Evolutionary conservation across 2,888 invertebrate species (phyloP), one percentile per base, ranked within the genome.

Genomic region (Byasa hedistus): DNA sequence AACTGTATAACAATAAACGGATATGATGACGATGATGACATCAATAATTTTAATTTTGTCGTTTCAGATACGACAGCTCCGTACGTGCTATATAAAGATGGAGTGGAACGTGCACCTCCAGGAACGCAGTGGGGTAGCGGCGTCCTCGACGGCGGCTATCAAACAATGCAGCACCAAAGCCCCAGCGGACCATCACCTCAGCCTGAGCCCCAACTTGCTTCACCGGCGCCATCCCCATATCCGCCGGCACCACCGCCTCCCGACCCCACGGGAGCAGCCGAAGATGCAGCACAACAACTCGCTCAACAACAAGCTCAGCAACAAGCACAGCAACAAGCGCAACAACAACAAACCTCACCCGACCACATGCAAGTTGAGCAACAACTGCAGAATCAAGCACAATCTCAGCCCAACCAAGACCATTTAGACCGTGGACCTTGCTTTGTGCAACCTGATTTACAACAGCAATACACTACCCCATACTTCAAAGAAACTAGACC

Each of bases 1-100:
- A n/a, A n/a, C n/a, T n/a, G n/a, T n/a, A n/a, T n/a, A n/a, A n/a
- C n/a, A n/a, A n/a, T n/a, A n/a, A n/a, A n/a, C n/a, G n/a, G n/a
- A n/a, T n/a, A n/a, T n/a, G n/a, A n/a, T n/a, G n/a, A n/a, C n/a
- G n/a, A n/a, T n/a, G n/a, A n/a, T n/a, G n/a, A n/a, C 19, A 24
- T 27, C n/a, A 19, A 56, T 23, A 4, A 17, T 3, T 56, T 19
- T 27, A 12, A 8, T 51, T 51, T 32, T 63, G 15, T 88, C 57
- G 82, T 95, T 95, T 24, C 94, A 96, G 97, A 97, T 90, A 96
- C 96, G 79, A 96, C 96, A 80, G 96, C 96, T 81, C 97, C 97
- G 65, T 97, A 97, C 87, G 96, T 97, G 76, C 93, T 97, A 72
- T 97, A 97, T 92, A 97, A 97, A 92, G 97, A 97, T 94, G 96